Conservation (phyloP, 2,797 vertebrate genomes). For the Hypotaenidia okinawae region DNA sequence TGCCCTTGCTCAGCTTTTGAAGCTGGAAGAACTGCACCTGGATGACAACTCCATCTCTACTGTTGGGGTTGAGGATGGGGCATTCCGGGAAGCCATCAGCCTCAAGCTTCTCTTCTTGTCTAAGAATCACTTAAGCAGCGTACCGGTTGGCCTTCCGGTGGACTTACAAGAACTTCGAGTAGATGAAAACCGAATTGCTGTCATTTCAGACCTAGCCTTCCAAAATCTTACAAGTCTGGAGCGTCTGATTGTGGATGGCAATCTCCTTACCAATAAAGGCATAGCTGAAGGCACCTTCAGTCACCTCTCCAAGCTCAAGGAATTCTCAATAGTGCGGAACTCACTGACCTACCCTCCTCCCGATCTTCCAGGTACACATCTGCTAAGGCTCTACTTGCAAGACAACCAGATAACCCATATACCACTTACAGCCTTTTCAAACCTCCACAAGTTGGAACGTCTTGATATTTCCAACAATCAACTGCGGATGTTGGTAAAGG, state of each 20-base stretch:
- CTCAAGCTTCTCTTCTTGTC: slow-evolving; percentile 93
- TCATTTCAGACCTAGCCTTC: slow-evolving; percentile 91
- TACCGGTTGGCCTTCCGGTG: slow-evolving; percentile 91
- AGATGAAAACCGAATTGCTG: slow-evolving; percentile 92
- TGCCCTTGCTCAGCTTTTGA: slow-evolving; percentile 89
- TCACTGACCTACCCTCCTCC: slow-evolving; percentile 89
- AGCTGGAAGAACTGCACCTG: slow-evolving; percentile 91
- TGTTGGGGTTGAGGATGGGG: slow-evolving; percentile 93
- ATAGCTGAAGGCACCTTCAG: slow-evolving; percentile 89
- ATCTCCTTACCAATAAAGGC: slow-evolving; percentile 91
- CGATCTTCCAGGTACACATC: slow-evolving; percentile 85
- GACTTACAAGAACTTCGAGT: slow-evolving; percentile 90
- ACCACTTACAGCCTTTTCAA: slow-evolving; percentile 86
- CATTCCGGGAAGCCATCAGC: slow-evolving; percentile 90
- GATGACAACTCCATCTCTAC: slow-evolving; percentile 97
- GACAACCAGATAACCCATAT: slow-evolving; percentile 94
- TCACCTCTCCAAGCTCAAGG: slow-evolving; percentile 88
- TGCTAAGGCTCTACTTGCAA: slow-evolving; percentile 90
- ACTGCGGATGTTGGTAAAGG: slow-evolving; percentile 85
- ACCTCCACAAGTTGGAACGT: slow-evolving; percentile 87
- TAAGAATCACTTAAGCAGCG: slow-evolving; percentile 94
- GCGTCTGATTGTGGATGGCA: slow-evolving; percentile 90
- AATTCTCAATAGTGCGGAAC: slow-evolving; percentile 92
- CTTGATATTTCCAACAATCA: slow-evolving; percentile 95
- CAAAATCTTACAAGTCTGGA: slow-evolving; percentile 89